A percentile compares a stretch with the other conserved stretches of the same genome.
phyloP scores from a whole-genome alignment of 2,888 invertebrate species.

The Troides aeacus region DNA sequence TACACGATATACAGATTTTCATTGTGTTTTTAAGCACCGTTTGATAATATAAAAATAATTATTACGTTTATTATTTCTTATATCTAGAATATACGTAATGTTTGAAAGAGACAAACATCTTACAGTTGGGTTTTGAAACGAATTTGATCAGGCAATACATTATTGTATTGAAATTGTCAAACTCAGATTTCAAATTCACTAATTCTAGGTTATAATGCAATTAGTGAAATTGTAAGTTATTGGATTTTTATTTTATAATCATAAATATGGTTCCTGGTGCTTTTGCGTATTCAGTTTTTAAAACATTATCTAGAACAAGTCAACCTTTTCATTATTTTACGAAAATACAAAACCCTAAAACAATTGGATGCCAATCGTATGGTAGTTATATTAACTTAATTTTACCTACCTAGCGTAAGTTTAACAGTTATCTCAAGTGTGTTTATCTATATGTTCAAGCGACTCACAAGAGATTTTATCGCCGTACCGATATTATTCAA shows the following conservation, averaged over 20 bases:
- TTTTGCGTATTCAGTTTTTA: conserved; percentile 28
- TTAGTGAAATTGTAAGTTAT: background rate
- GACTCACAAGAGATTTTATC: conserved; percentile 86
- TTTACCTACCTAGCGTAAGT: too few species aligned
- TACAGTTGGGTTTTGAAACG: background rate
- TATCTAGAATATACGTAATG: too few species aligned
- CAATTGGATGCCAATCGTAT: conserved; percentile 48
- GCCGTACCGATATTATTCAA: conserved; percentile 84
- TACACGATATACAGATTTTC: too few species aligned
- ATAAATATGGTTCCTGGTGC: conserved; percentile 22
- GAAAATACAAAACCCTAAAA: conserved; percentile 41
- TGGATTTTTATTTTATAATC: background rate
- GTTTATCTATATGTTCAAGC: conserved; percentile 46
- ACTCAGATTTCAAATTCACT: too few species aligned
- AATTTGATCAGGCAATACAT: background rate
- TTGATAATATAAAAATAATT: too few species aligned
- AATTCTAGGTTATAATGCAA: too few species aligned
- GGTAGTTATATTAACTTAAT: conserved; percentile 41
- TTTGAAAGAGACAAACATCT: too few species aligned
- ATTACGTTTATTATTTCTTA: too few species aligned
- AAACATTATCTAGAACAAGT: conserved; percentile 42
- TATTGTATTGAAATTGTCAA: background rate
- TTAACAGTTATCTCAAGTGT: too few species aligned
- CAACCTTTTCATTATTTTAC: conserved; percentile 38
- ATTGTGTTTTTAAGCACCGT: too few species aligned